Evolutionary conservation across 2,888 invertebrate genomes (phyloP).

Genomic region (Lycaena phlaeas): DNA sequence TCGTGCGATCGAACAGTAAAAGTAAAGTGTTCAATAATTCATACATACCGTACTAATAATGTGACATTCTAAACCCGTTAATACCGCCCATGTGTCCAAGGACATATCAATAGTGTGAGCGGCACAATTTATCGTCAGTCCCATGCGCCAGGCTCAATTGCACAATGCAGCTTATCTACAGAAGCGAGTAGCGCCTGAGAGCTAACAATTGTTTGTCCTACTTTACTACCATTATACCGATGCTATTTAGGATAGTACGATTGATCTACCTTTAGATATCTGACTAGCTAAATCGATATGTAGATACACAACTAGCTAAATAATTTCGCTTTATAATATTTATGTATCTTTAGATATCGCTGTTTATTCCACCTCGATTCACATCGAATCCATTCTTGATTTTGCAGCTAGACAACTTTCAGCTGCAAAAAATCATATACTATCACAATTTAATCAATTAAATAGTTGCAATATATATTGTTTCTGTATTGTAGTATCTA

Average conservation of each 20-base stretch:
- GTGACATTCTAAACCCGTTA: slow-evolving; percentile 18
- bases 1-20: slow-evolving; percentile 40
- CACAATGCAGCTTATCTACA: slow-evolving; percentile 60
- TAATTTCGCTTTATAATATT: neutral
- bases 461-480: too few relatives aligned
- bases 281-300: too few relatives aligned
- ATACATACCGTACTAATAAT: slow-evolving; percentile 19
- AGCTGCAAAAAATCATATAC: too few relatives aligned
- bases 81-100: slow-evolving; percentile 44
- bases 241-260: slow-evolving; percentile 34
- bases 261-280: too few relatives aligned
- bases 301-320: neutral
- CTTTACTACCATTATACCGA: slow-evolving; percentile 43
- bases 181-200: slow-evolving; percentile 34
- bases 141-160: slow-evolving; percentile 53
- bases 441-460: neutral
- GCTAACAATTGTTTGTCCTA: slow-evolving; percentile 54
- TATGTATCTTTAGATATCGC: too few relatives aligned
- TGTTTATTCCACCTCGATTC: too few relatives aligned
- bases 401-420: too few relatives aligned
- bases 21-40: slow-evolving; percentile 31
- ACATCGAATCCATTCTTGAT: too few relatives aligned
- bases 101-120: slow-evolving; percentile 57
- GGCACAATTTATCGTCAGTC: slow-evolving; percentile 45
- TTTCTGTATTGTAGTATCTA: too few relatives aligned